These are phyloP conservation scores for Orchestia grillus DNA, from an alignment of 1,140 invertebrate genomes.

Conservation along the genomic window DNA sequence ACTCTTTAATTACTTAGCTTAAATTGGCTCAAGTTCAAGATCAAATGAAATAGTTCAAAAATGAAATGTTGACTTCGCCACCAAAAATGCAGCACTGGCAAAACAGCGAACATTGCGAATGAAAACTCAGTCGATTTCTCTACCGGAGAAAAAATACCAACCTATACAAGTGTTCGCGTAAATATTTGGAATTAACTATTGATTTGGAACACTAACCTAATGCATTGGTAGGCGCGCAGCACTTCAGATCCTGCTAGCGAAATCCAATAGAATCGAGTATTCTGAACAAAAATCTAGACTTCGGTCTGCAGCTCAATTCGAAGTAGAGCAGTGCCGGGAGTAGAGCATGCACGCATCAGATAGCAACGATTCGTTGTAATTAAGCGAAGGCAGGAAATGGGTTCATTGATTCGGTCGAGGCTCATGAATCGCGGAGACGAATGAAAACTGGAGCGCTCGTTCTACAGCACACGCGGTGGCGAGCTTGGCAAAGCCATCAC, in stretches of 20 bases:
- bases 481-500: background rate
- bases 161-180: too few species aligned
- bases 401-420: slow-evolving; percentile 46
- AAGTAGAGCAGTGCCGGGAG: background rate
- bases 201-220: too few species aligned
- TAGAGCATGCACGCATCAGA: slow-evolving; percentile 18
- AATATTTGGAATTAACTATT: background rate
- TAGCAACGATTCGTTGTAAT: slow-evolving; percentile 33
- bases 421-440: slow-evolving; percentile 23
- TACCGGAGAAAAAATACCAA: too few species aligned
- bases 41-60: background rate
- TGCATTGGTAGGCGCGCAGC: background rate
- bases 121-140: background rate
- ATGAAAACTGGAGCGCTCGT: slow-evolving; percentile 22
- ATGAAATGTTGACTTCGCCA: background rate
- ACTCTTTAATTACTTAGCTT: background rate
- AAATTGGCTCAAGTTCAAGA: background rate
- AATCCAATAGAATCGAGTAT: background rate
- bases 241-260: background rate
- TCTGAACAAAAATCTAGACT: slow-evolving; percentile 5
- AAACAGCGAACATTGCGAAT: background rate
- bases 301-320: background rate
- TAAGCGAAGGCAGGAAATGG: slow-evolving; percentile 41
- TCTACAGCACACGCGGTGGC: background rate
- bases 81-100: background rate